Percentiles rank a stretch among this genome's conserved stretches.
Evolutionary conservation across 2,113 vertebrate species (phyloP).

Genomic region (Machaerirhynchus nigripectus): DNA sequence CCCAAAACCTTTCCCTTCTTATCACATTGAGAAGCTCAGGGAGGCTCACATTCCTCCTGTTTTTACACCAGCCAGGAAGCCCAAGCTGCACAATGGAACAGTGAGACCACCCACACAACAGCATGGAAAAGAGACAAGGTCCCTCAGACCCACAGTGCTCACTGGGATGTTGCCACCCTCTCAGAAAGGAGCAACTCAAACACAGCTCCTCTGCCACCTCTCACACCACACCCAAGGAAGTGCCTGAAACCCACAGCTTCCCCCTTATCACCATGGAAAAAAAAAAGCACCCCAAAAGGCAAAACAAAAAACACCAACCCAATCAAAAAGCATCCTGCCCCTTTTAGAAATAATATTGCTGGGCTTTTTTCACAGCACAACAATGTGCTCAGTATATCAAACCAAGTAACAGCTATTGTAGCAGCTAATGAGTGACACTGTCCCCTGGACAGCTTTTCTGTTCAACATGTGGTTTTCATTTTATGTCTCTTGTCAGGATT

Average conservation of each 20-base stretch:
- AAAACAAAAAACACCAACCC: background rate
- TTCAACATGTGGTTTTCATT: slow-evolving; percentile 28
- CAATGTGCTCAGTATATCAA: background rate
- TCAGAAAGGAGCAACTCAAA: background rate
- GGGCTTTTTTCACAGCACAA: background rate
- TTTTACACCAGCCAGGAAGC: background rate
- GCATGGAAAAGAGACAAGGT: background rate
- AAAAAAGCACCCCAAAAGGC: background rate
- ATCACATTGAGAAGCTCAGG: background rate
- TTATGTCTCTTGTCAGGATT: background rate
- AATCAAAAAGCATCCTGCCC: background rate
- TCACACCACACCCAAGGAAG: background rate
- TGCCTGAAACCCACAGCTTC: background rate
- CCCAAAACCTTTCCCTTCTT: background rate
- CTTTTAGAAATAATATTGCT: background rate
- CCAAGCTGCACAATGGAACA: background rate
- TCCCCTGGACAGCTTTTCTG: slow-evolving; percentile 15
- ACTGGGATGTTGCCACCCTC: rapidly evolving
- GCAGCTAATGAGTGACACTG: background rate
- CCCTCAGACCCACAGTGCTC: background rate
- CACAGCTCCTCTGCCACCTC: background rate
- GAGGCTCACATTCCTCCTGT: background rate
- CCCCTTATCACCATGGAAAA: background rate
- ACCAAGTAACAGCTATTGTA: background rate
- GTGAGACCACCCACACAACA: background rate